These are phyloP conservation scores for Zaprionus camerounensis DNA, from an alignment of 1,140 invertebrate species.

Conservation along the genomic window DNA sequence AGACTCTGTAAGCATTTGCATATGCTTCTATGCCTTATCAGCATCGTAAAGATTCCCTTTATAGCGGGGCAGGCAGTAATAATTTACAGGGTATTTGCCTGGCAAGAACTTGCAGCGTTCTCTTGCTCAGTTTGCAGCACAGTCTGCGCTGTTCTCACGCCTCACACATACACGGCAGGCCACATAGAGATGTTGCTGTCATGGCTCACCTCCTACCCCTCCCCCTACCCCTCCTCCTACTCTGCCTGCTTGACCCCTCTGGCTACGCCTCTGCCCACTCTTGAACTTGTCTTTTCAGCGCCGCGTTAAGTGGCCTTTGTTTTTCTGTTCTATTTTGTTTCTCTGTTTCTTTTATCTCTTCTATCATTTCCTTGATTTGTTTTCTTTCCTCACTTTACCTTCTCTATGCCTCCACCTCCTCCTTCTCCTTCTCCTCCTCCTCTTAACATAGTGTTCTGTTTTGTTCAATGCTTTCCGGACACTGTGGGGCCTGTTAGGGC, in stretches of 20 bases:
- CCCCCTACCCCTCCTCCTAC: background rate
- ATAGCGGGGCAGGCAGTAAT: background rate
- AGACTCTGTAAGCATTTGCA: background rate
- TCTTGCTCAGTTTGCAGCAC: background rate
- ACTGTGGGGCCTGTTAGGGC: constrained; percentile 30
- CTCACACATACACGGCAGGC: constrained; percentile 39
- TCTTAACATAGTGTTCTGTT: constrained; percentile 26
- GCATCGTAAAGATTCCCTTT: background rate
- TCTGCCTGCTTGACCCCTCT: background rate
- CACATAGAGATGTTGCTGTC: constrained; percentile 40
- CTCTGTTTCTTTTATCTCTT: constrained; percentile 17
- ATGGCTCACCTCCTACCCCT: background rate
- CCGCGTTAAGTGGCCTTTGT: constrained; percentile 47
- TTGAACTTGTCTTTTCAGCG: constrained; percentile 22
- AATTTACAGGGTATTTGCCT: constrained; percentile 5
- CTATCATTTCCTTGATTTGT: constrained; percentile 55
- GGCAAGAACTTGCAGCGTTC: background rate
- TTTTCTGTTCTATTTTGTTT: constrained; percentile 28
- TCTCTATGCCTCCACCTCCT: constrained; percentile 7
- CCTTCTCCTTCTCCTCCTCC: constrained; percentile 18
- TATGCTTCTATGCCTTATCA: background rate
- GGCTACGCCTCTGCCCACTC: background rate
- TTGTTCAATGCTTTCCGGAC: constrained; percentile 26
- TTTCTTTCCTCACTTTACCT: constrained; percentile 30
- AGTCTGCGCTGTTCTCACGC: constrained; percentile 62